A percentile compares a stretch with the other conserved stretches of the same genome.
Evolutionary conservation across 2,888 invertebrate genomes (phyloP).

Genomic region (Uloborus plumipes): DNA sequence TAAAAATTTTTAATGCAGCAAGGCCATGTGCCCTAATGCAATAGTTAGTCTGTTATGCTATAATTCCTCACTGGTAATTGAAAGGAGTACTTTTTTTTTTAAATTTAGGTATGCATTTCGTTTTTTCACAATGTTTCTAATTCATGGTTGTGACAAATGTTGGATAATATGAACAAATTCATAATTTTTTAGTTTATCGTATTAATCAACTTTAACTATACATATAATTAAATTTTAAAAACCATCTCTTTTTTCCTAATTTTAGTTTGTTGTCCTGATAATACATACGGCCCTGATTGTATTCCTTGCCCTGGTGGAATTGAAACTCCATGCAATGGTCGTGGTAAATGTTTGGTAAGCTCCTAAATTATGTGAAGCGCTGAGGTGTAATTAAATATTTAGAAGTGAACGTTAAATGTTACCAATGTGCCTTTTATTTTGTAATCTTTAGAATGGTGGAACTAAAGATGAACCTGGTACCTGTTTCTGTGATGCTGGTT

Average conservation of each 20-base stretch:
- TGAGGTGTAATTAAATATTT: constrained; percentile 42
- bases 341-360: constrained; percentile 42
- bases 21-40: too few relatives aligned
- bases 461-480: constrained; percentile 92
- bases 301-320: constrained; percentile 83
- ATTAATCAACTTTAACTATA: too few relatives aligned
- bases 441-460: constrained; percentile 79
- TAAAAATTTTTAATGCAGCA: too few relatives aligned
- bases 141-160: too few relatives aligned
- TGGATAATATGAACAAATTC: too few relatives aligned
- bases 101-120: too few relatives aligned
- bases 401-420: too few relatives aligned
- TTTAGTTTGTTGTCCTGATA: constrained; percentile 84
- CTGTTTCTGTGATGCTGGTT: constrained; percentile 88
- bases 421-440: constrained; percentile 75
- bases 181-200: too few relatives aligned
- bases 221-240: neutral
- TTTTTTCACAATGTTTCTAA: too few relatives aligned
- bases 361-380: neutral
- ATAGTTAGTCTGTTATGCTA: too few relatives aligned
- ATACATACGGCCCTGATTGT: constrained; percentile 88
- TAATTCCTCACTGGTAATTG: too few relatives aligned
- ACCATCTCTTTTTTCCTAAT: neutral
- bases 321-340: constrained; percentile 80
- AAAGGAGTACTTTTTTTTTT: too few relatives aligned